Evolutionary conservation across 1,140 invertebrate genomes (phyloP).

Genomic region (Trichoplusia ni): DNA sequence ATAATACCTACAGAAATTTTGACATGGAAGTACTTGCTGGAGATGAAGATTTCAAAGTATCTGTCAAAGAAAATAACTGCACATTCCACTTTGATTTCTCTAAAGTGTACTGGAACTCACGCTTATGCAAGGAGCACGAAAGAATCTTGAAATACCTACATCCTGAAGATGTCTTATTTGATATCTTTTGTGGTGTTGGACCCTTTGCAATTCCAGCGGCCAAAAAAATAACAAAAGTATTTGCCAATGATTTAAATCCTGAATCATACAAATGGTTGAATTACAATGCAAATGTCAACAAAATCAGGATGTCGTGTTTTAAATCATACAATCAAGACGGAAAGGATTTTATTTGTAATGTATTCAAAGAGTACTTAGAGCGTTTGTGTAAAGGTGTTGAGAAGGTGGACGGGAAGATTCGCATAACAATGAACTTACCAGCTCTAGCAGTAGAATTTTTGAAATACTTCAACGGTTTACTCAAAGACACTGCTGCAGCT

Average conservation of each 20-base stretch:
- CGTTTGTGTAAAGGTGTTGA: conserved; percentile 71
- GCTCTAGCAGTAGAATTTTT: conserved; percentile 94
- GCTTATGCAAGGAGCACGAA: conserved; percentile 94
- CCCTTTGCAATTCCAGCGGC: conserved; percentile 96
- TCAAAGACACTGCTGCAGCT: conserved; percentile 72
- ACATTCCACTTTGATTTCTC: conserved; percentile 96
- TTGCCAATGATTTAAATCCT: conserved; percentile 98
- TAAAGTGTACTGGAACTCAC: conserved; percentile 98
- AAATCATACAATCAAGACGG: conserved; percentile 93
- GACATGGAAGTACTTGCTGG: conserved; percentile 95
- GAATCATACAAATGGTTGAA: conserved; percentile 93
- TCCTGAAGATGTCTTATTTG: conserved; percentile 90
- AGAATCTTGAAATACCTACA: conserved; percentile 87
- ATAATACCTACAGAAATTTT: conserved; percentile 96
- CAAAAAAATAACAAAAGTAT: conserved; percentile 88
- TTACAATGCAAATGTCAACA: conserved; percentile 92
- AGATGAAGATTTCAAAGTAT: conserved; percentile 87
- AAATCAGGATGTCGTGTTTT: conserved; percentile 83
- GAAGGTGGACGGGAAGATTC: conserved; percentile 79
- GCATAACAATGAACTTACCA: conserved; percentile 98
- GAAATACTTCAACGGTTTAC: conserved; percentile 87
- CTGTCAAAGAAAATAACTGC: conserved; percentile 92
- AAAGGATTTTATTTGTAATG: conserved; percentile 89
- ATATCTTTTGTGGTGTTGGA: conserved; percentile 97
- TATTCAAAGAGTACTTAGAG: conserved; percentile 85